Evolutionary conservation across 2,113 vertebrate genomes (phyloP), one percentile per base, ranked within the genome.

Genomic region (Chelonoidis abingdonii): DNA sequence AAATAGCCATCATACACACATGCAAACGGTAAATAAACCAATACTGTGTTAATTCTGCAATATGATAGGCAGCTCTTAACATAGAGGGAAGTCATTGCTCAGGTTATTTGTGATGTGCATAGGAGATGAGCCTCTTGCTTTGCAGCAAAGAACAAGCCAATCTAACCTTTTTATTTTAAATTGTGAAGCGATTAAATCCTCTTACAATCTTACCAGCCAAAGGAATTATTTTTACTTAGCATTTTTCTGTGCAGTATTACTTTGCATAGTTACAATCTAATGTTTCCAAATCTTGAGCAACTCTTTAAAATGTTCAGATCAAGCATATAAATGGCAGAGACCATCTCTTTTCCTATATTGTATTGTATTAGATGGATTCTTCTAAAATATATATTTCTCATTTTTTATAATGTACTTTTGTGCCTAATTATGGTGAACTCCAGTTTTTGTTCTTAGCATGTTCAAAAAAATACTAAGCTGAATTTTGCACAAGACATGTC

Each of bases 221-320:
- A 96, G 72, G 92, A 95, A n/a, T 14, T 3, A 10, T 1, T 1
- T n/a, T 49, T 75, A 31, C 17, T 95, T 69, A 52, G 44, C 0
- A 0, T 49, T 41, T 93, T 85, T 65, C 10, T 4, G 9, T 76
- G 89, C 41, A 21, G 22, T 38, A 11, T 52, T 84, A 13, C 72
- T 54, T 31, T 79, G 6, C 9, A 3, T 10, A 4, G 10, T 95
- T 91, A 82, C 89, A 92, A 92, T 5, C 1, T 50, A 24, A 41
- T 14, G 83, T 76, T 93, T 83, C 47, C 47, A 78, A 84, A 95
- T 96, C 93, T 96, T 95, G 86, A 80, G 59, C 35, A 93, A 93
- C 82, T 97, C 93, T 83, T 52, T 7, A 16, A 89, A 88, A 94
- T 49, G 38, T 82, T 93, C 47, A 6, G 31, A 65, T 83, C 16